Evolutionary conservation across 2,797 vertebrate species (phyloP).

Genomic region (Gallinago nigripennis): DNA sequence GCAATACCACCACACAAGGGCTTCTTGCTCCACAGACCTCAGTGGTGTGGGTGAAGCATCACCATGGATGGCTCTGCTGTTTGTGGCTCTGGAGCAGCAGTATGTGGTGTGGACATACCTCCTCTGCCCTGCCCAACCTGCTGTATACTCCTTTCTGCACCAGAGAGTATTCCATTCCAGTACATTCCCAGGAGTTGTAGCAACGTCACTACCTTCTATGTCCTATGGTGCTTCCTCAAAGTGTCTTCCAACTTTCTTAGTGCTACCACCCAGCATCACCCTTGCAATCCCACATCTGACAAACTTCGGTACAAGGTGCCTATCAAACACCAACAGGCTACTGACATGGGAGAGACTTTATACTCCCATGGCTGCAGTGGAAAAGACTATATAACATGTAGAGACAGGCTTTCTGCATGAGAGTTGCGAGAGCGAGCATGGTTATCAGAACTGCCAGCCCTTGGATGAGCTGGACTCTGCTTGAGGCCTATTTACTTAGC

Average conservation of each 20-base stretch:
- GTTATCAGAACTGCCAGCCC: neutral
- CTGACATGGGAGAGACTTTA: accelerated
- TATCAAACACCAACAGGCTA: neutral
- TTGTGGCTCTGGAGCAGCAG: neutral
- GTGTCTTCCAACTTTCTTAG: neutral
- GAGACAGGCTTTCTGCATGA: neutral
- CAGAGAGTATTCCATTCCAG: neutral
- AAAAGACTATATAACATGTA: neutral
- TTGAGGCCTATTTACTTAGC: neutral
- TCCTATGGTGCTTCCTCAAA: neutral
- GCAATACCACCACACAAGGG: accelerated
- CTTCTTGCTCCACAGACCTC: neutral
- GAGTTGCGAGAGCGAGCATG: neutral
- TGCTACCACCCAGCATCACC: neutral
- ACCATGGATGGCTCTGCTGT: neutral
- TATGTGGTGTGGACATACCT: accelerated
- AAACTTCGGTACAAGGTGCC: neutral
- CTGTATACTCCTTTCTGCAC: neutral
- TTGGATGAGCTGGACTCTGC: neutral
- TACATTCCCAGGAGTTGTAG: neutral
- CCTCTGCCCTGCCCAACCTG: neutral
- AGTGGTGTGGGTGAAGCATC: neutral
- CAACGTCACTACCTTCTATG: neutral
- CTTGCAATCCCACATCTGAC: accelerated
- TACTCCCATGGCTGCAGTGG: neutral